Conservation (phyloP, 2,888 invertebrate genomes). For the Lepidochrysops patricia region DNA sequence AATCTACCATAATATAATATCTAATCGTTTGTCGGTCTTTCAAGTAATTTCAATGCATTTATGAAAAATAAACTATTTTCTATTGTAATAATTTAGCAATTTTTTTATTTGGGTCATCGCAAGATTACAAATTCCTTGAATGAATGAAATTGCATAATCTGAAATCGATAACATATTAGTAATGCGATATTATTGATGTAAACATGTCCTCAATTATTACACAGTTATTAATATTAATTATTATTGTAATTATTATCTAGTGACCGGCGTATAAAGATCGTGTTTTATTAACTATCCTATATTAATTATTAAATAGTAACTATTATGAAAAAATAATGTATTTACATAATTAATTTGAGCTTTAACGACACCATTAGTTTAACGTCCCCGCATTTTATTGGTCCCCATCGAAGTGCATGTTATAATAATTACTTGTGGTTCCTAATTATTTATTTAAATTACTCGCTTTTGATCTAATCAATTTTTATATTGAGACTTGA, state of each 20-base stretch:
- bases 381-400: not conserved
- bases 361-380: conserved; percentile 3
- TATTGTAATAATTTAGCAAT: not conserved
- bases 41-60: too few species aligned
- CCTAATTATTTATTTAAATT: conserved; percentile 6
- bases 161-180: conserved; percentile 14
- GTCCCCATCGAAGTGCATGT: not conserved
- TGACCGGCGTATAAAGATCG: conserved; percentile 36
- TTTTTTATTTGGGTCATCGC: not conserved
- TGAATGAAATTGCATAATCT: conserved; percentile 10
- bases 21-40: too few species aligned
- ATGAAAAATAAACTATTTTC: too few species aligned
- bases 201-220: conserved; percentile 19
- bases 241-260: conserved; percentile 26
- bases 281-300: conserved; percentile 35
- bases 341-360: conserved; percentile 35
- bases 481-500: not conserved
- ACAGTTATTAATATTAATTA: conserved; percentile 23
- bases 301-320: conserved; percentile 30
- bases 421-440: not conserved
- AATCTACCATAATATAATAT: too few species aligned
- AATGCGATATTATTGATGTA: conserved; percentile 14
- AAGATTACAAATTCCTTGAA: conserved; percentile 1
- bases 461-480: not conserved
- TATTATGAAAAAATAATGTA: conserved; percentile 37